A percentile compares a stretch with the other conserved stretches of the same genome.
Conservation (phyloP, 2,888 invertebrate species). For the Latrodectus hesperus region DNA sequence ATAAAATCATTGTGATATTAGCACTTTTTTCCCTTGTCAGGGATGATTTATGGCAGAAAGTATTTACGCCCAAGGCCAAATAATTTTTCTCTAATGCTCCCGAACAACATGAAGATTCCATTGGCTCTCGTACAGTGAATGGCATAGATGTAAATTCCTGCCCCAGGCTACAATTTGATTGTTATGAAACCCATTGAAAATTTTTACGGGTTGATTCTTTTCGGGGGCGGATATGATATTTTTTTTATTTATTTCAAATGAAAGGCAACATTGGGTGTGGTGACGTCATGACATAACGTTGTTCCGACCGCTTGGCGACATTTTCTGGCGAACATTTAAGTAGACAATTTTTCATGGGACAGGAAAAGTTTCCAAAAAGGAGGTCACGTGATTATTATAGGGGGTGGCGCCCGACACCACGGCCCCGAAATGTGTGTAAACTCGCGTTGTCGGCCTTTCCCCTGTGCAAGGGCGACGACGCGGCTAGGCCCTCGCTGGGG, state of each 20-base stretch:
- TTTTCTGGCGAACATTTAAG: slow-evolving; percentile 58
- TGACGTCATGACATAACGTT: slow-evolving; percentile 35
- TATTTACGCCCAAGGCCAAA: too few relatives aligned
- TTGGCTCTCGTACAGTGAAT: too few relatives aligned
- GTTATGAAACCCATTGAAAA: too few relatives aligned
- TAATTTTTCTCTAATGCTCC: too few relatives aligned
- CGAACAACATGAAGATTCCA: too few relatives aligned
- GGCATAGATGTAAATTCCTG: too few relatives aligned
- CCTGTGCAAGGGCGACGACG: slow-evolving; percentile 39
- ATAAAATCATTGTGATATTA: too few relatives aligned
- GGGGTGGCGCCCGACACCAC: slow-evolving; percentile 59
- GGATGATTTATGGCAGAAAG: too few relatives aligned
- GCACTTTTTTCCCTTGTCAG: too few relatives aligned
- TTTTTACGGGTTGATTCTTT: background rate
- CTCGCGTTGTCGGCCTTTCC: slow-evolving; percentile 34
- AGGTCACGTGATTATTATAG: slow-evolving; percentile 62
- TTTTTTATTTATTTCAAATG: slow-evolving; percentile 21
- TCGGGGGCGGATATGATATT: slow-evolving; percentile 8
- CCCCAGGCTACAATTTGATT: too few relatives aligned
- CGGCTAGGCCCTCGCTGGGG: slow-evolving; percentile 45
- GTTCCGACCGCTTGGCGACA: slow-evolving; percentile 56
- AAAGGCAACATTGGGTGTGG: slow-evolving; percentile 38
- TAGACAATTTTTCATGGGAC: slow-evolving; percentile 52
- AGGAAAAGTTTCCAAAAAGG: slow-evolving; percentile 53
- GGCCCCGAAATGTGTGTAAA: slow-evolving; percentile 54